phyloP scores from a whole-genome alignment of 2,113 vertebrate species.

The Tragelaphus strepsiceros region DNA sequence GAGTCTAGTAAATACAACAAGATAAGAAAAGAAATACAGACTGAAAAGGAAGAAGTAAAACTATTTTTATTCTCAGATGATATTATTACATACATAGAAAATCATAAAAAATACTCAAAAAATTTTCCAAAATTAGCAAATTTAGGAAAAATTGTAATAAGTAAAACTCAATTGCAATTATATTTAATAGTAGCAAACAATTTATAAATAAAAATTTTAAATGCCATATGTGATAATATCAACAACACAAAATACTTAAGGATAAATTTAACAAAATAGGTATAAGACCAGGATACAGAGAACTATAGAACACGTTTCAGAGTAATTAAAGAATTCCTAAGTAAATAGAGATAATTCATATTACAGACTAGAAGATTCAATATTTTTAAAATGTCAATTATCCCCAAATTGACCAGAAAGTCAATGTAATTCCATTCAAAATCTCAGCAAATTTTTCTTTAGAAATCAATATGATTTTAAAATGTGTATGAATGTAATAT shows the following conservation, averaged over 20 bases:
- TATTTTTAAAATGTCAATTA: not conserved
- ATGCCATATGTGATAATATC: not conserved
- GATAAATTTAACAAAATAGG: not conserved
- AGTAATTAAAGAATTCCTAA: not conserved
- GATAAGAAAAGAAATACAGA: not conserved
- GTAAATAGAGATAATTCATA: not conserved
- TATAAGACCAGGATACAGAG: not conserved
- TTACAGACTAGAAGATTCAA: not conserved
- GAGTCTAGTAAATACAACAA: not conserved
- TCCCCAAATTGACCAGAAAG: not conserved
- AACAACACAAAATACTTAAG: not conserved
- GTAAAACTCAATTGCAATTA: not conserved
- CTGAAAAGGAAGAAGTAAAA: not conserved
- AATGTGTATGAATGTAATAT: not conserved
- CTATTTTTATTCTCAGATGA: not conserved
- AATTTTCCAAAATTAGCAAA: not conserved
- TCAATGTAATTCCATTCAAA: not conserved
- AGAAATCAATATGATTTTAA: not conserved
- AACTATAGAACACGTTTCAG: not conserved
- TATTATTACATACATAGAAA: not conserved
- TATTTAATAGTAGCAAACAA: not conserved
- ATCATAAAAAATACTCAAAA: not conserved
- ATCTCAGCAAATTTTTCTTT: not conserved
- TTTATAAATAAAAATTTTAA: not conserved
- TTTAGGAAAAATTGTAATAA: not conserved